Conservation (phyloP, 2,113 vertebrate species). For the Nanorana parkeri region DNA sequence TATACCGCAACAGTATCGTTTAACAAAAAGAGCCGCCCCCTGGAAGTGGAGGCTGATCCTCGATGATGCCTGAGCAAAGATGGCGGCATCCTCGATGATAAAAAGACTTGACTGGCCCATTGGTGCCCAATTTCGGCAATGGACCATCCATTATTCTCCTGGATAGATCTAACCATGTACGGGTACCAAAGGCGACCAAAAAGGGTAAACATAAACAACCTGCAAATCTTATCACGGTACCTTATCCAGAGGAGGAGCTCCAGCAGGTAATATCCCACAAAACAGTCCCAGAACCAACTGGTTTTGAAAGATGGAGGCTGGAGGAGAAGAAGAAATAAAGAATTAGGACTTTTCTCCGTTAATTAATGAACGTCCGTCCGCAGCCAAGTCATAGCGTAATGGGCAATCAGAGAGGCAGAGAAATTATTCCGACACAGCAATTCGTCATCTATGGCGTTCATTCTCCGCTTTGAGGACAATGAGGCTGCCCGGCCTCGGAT, state of each 20-base stretch:
- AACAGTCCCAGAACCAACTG: conserved; percentile 75
- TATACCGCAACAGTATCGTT: too few species aligned
- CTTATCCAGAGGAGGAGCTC: conserved; percentile 78
- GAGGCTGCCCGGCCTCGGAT: neutral
- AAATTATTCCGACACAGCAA: neutral
- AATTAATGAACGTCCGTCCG: neutral
- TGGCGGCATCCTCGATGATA: too few species aligned
- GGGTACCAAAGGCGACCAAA: too few species aligned
- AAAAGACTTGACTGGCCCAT: too few species aligned
- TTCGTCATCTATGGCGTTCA: neutral
- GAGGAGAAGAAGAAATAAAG: conserved; percentile 14
- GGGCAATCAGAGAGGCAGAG: neutral
- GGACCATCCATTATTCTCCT: too few species aligned
- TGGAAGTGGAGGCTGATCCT: too few species aligned
- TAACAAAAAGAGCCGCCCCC: too few species aligned
- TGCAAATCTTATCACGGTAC: conserved; percentile 54
- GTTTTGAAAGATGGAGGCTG: conserved; percentile 64
- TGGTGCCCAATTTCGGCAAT: too few species aligned
- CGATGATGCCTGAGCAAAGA: too few species aligned
- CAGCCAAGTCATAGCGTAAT: neutral
- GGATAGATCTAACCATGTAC: too few species aligned
- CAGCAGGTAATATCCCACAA: conserved; percentile 72
- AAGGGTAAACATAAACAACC: too few species aligned
- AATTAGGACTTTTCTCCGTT: neutral
- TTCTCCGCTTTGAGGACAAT: neutral